Percentiles rank a stretch among this genome's conserved stretches.
Evolutionary conservation across 1,140 invertebrate species (phyloP).

Genomic region (Ctenoplectra terminalis): DNA sequence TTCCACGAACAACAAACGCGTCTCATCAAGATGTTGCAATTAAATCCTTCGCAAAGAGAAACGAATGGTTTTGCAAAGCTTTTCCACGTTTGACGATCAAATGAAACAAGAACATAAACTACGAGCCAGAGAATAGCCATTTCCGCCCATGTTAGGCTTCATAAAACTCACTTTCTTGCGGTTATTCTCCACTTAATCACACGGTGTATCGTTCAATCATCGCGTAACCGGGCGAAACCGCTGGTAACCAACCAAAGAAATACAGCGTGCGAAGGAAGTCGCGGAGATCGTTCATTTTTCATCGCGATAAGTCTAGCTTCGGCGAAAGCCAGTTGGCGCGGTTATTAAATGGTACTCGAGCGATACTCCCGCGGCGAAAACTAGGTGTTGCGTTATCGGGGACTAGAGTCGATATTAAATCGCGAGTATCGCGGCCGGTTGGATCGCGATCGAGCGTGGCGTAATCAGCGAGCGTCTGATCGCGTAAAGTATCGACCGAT

Average conservation of each 20-base stretch:
- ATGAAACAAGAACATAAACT: background rate
- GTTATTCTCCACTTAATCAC: background rate
- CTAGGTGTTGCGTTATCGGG: conserved; percentile 2
- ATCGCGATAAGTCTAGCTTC: background rate
- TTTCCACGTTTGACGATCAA: background rate
- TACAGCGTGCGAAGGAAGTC: background rate
- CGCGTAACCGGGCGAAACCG: background rate
- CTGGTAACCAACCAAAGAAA: background rate
- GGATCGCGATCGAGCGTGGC: conserved; percentile 6
- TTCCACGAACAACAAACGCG: background rate
- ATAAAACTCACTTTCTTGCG: background rate
- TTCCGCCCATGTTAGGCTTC: background rate
- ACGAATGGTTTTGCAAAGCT: no score
- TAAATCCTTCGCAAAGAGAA: background rate
- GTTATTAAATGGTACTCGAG: conserved; percentile 8
- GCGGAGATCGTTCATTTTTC: background rate
- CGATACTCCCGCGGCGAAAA: background rate
- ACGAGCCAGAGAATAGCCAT: background rate
- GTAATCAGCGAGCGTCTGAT: conserved; percentile 18
- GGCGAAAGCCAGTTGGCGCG: background rate
- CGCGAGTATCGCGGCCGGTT: background rate
- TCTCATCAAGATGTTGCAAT: background rate
- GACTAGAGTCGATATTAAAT: conserved; percentile 44
- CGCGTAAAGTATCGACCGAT: conserved; percentile 25
- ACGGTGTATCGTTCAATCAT: background rate